Percentiles rank a stretch among this genome's conserved stretches.
phyloP scores from a whole-genome alignment of 2,113 vertebrate species.

The Plectropomus leopardus region DNA sequence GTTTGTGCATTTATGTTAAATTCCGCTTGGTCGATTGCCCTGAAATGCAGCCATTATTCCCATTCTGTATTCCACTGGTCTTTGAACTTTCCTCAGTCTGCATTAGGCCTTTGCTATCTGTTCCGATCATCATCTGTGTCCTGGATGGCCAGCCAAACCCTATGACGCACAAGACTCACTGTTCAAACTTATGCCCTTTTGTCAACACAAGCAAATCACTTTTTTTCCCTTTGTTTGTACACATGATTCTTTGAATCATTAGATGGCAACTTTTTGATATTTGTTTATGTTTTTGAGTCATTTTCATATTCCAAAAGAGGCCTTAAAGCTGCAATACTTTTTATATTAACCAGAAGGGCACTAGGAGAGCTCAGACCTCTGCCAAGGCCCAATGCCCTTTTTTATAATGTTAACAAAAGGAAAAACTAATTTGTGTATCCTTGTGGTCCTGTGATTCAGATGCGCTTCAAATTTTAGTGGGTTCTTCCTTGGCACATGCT shows the following conservation, averaged over 20 bases:
- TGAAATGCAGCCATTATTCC: slow-evolving; percentile 56
- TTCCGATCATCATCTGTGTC: slow-evolving; percentile 55
- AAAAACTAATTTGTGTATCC: too few species aligned
- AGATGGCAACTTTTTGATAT: neutral
- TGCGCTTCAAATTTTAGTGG: too few species aligned
- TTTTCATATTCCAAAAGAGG: neutral
- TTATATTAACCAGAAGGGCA: neutral
- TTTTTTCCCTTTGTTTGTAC: slow-evolving; percentile 8
- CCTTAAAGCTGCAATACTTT: neutral
- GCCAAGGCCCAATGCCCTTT: too few species aligned
- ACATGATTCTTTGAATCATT: neutral
- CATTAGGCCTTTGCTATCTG: slow-evolving; percentile 56
- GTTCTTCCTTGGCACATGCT: too few species aligned
- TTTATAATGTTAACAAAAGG: too few species aligned
- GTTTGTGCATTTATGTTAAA: slow-evolving; percentile 48
- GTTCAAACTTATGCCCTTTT: slow-evolving; percentile 27
- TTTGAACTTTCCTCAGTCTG: slow-evolving; percentile 56
- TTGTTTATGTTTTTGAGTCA: slow-evolving; percentile 8
- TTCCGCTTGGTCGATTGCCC: slow-evolving; percentile 51
- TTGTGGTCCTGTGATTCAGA: too few species aligned
- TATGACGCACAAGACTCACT: slow-evolving; percentile 59
- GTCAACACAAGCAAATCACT: slow-evolving; percentile 19
- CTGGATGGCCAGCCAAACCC: slow-evolving; percentile 60
- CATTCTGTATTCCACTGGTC: slow-evolving; percentile 40
- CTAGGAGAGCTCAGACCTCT: too few species aligned